These are phyloP conservation scores for Myrmecobius fasciatus DNA, from an alignment of 2,113 vertebrate genomes.

Conservation along the genomic window DNA sequence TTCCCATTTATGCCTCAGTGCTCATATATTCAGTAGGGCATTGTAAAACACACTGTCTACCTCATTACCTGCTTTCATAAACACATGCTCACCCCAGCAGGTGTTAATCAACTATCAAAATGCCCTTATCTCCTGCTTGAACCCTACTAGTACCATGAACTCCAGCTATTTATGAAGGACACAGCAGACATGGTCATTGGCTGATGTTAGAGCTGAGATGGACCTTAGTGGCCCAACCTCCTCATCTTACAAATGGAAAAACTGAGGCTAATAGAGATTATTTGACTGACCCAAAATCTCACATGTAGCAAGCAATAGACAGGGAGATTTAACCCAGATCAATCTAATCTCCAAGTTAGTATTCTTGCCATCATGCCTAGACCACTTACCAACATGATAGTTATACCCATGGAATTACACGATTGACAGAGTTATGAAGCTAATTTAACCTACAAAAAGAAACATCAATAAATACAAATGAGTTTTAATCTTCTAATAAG, in stretches of 20 bases:
- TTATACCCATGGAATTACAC: background rate
- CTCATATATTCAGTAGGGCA: background rate
- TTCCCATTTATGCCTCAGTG: background rate
- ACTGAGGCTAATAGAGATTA: background rate
- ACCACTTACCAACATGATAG: background rate
- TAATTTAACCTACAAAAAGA: background rate
- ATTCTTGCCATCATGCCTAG: background rate
- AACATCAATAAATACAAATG: background rate
- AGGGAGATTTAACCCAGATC: background rate
- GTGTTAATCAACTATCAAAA: background rate
- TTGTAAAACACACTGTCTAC: background rate
- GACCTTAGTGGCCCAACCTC: background rate
- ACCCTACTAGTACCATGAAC: background rate
- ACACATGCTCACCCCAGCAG: background rate
- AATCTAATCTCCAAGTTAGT: background rate
- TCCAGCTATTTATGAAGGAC: background rate
- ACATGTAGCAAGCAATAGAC: background rate
- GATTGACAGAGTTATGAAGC: background rate
- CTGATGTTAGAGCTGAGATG: background rate
- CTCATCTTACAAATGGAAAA: background rate
- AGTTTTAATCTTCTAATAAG: background rate
- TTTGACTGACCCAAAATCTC: background rate
- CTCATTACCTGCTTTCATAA: background rate
- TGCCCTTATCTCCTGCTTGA: background rate
- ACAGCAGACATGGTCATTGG: background rate